phyloP scores from a whole-genome alignment of 2,113 vertebrate species.

The Petrocephalus zakoni region DNA sequence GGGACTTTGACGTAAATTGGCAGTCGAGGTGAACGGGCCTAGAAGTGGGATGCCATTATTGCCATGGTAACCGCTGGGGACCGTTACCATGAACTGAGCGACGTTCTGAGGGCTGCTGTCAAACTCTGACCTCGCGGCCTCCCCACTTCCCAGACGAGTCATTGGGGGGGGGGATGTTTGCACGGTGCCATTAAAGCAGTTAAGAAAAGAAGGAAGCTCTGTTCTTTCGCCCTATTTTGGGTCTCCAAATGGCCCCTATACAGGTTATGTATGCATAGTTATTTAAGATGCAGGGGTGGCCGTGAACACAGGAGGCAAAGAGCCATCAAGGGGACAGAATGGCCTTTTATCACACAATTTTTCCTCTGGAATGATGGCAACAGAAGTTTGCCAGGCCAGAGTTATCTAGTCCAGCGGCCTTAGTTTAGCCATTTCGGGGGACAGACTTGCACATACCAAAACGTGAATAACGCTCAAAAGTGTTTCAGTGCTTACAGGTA shows the following conservation, averaged over 20 bases:
- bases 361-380: conserved; percentile 21
- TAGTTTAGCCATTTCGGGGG: background rate
- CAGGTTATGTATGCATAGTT: conserved; percentile 44
- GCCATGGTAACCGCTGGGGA: background rate
- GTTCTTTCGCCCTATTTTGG: conserved; percentile 36
- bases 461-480: background rate
- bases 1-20: background rate
- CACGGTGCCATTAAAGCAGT: conserved; percentile 37
- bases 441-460: background rate
- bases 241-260: conserved; percentile 29
- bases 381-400: background rate
- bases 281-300: conserved; percentile 51
- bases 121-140: background rate
- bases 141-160: conserved; percentile 20
- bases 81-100: background rate
- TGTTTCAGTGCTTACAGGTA: conserved; percentile 7
- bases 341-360: conserved; percentile 38
- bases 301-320: conserved; percentile 35
- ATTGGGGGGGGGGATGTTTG: conserved; percentile 36
- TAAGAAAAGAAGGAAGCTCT: conserved; percentile 5
- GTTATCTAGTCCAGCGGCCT: background rate
- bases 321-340: conserved; percentile 43
- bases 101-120: background rate
- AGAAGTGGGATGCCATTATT: background rate
- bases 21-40: background rate